Evolutionary conservation across 2,113 vertebrate genomes (phyloP), one percentile per base, ranked within the genome.

Genomic region (Macrotus californicus): DNA sequence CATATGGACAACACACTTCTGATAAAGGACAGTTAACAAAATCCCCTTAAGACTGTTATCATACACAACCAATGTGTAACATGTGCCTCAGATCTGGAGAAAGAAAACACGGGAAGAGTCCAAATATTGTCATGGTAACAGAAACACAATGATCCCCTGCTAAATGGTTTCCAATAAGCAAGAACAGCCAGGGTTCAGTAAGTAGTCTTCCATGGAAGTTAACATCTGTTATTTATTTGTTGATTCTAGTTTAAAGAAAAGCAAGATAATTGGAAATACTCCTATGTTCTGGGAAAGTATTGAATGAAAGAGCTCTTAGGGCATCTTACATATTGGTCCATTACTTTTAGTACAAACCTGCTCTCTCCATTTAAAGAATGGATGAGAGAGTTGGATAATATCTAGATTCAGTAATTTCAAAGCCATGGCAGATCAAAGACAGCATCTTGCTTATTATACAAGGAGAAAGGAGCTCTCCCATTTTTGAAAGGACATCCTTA

Each of bases 171-270:
- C 97, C 96, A 98, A 95, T 96, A 98, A 98, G 97, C 89, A 97
- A 97, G 89, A 98, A 92, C 93, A 98, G 95, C 92, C 97, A 98
- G 95, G 89, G 96, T 98, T 98, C 96, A 95, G 80, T 96, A 98
- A 98, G 98, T 96, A 97, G 96, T 93, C 96, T 97, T 98, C 98
- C 98, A 95, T 91, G 97, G 97, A 97, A 97, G 39, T 94, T 97
- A 97, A 98, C 98, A 98, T 98, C 98, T 98, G 98, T 97, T 98
- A 98, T 96, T 98, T 97, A 98, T 98, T 98, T 98, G 94, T 97
- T 98, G 95, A 98, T 98, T 98, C 96, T 97, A 97, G 93, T 98
- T 97, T 98, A 95, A 98, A 98, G 97, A 98, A 98, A 98, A 97
- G 96, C 94, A 97, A 93, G 67, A 93, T 98, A 98, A 98, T 97